Base-by-base conservation (phyloP, 2,888 invertebrate genomes). In the Hirtodrosophila trivittata region DNA sequence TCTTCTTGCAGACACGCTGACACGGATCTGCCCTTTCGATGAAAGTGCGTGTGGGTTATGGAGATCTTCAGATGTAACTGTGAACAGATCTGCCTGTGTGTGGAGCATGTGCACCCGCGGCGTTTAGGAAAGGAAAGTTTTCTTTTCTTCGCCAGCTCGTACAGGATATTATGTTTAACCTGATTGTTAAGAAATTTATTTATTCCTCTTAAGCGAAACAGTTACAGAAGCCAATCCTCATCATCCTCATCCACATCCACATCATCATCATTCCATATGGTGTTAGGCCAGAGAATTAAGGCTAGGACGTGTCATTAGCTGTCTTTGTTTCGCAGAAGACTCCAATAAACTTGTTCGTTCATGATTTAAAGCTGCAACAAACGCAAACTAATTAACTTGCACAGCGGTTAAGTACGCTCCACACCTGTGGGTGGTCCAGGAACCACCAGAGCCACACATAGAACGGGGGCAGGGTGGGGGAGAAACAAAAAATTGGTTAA, bases 11-110 rank as follows among this genome's bases (percentile, higher is more conserved):
- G 10, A 42, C 12, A 41, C 14, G 51, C 39, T 54, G 69, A 70
- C 75, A 80, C 67, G 66, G 77, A 73, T 66, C 57, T 66, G 55
- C 45, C 45, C 50, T 51, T 47, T 49, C 77, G 71, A 68, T 66
- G 81, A 80, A 80, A 80, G 80, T 80, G 80, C 84, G 84, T 80
- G 80, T 66, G 70, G 68, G 47, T 77, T 83, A 73, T 65, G 52
- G 63, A 32, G 50, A 56, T 30, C 51, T 49, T 7, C 9, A 7
- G 13, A 14, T 5, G 38, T 16, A 10, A n/a, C 0, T 13, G 12
- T 12, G 5, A 21, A 21, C 18, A 21, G 3, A 21, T 5, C 2
- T 21, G 5, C 18, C 2, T 21, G 5, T 21, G 18, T 16, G 1
- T 13, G 55, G 46, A 64, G 46, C 41, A 64, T 73, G 56, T 74